These are phyloP conservation scores for Anseranas semipalmata DNA, from an alignment of 2,113 vertebrate species.

Conservation along the genomic window DNA sequence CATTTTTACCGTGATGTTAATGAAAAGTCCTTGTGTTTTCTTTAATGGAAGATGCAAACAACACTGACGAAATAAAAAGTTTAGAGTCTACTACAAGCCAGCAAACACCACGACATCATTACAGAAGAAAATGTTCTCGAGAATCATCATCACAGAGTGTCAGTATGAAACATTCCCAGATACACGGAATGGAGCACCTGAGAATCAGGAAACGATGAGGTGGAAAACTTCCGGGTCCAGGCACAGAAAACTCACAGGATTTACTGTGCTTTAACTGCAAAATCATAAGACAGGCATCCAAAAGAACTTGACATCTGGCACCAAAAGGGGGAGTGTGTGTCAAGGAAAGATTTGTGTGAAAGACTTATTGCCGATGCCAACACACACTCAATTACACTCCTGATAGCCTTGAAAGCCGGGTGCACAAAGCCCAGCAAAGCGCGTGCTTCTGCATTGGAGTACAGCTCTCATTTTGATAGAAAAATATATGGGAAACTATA, in stretches of 20 bases:
- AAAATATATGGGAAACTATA: background rate
- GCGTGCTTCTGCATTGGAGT: too few species aligned
- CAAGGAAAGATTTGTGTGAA: constrained; percentile 35
- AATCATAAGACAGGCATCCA: background rate
- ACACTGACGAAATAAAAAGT: background rate
- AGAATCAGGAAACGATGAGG: fast-evolving
- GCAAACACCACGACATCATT: fast-evolving
- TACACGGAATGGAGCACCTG: fast-evolving
- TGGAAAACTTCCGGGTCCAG: background rate
- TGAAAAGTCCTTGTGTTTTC: background rate
- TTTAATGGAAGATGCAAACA: background rate
- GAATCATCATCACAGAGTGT: fast-evolving
- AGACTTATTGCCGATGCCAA: background rate
- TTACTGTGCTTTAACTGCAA: background rate
- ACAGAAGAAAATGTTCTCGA: background rate
- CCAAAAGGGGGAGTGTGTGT: constrained; percentile 57
- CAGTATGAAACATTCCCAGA: background rate
- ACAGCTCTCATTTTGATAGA: background rate
- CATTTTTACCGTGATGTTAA: fast-evolving
- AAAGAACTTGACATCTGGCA: constrained; percentile 37
- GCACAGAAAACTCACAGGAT: background rate
- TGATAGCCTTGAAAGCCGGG: background rate
- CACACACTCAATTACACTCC: background rate
- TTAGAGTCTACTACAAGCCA: background rate
- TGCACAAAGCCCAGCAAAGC: background rate